These are phyloP conservation scores for Nerophis lumbriciformis DNA, from an alignment of 2,113 vertebrate genomes.

Conservation along the genomic window DNA sequence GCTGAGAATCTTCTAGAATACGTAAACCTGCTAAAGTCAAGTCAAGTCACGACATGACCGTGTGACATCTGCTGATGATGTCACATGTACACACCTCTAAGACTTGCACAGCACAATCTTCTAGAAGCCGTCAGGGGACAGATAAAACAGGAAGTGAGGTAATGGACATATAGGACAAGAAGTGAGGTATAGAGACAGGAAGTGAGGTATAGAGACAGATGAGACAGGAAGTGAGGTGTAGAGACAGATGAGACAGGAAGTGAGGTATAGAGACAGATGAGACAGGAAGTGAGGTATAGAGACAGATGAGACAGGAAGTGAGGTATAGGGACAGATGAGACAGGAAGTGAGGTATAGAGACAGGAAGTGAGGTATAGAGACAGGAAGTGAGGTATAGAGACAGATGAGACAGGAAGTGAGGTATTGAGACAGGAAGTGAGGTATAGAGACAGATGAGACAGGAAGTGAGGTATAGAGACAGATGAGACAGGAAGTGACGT, in stretches of 20 bases:
- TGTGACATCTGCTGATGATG: no score
- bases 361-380: conserved; percentile 15
- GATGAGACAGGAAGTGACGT: background rate
- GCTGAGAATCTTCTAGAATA: no score
- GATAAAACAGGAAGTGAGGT: no score
- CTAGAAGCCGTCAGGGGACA: no score
- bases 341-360: conserved; percentile 14
- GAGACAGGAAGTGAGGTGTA: no score
- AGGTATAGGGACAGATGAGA: background rate
- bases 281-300: conserved; percentile 7
- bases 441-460: conserved; percentile 8
- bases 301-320: conserved; percentile 12
- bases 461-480: conserved; percentile 7
- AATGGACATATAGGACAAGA: no score
- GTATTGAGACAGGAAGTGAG: conserved; percentile 13
- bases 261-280: conserved; percentile 4
- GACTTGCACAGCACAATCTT: no score
- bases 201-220: no score
- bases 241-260: background rate
- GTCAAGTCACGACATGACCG: no score
- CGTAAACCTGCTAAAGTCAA: no score
- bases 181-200: no score
- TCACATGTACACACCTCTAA: no score
- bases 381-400: conserved; percentile 7
- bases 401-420: conserved; percentile 5